Percentiles rank a stretch among this genome's conserved stretches.
phyloP scores from a whole-genome alignment of 2,888 invertebrate species.

The Helobdella robusta region DNA sequence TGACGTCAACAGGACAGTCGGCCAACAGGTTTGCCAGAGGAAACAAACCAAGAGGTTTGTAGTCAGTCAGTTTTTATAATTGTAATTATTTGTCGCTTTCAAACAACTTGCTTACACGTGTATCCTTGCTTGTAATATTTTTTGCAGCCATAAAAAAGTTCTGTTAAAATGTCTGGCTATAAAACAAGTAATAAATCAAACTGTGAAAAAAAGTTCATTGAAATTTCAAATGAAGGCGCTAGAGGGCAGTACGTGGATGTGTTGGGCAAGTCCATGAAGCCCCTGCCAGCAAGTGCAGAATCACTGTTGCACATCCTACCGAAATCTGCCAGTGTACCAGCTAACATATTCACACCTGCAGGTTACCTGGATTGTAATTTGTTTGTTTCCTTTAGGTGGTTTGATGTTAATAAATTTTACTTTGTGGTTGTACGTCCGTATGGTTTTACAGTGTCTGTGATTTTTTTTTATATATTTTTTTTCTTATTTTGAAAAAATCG shows the following conservation, averaged over 20 bases:
- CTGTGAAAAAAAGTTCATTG: no score
- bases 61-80: no score
- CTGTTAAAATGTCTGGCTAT: no score
- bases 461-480: not conserved
- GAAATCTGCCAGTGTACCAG: conserved; percentile 37
- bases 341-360: conserved; percentile 42
- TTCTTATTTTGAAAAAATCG: not conserved
- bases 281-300: conserved; percentile 43
- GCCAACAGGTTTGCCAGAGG: conserved; percentile 44
- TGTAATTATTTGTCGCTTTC: no score
- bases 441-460: not conserved
- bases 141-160: no score
- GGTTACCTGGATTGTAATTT: not conserved
- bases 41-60: conserved; percentile 42
- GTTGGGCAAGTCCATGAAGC: conserved; percentile 61
- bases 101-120: no score
- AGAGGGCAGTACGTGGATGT: conserved; percentile 82
- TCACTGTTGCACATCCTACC: conserved; percentile 43
- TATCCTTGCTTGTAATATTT: no score
- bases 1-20: no score
- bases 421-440: not conserved
- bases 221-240: no score
- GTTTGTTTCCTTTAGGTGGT: not conserved
- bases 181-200: no score
- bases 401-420: not conserved